Percentiles rank a stretch among this genome's conserved stretches.
Conservation (phyloP, 2,113 vertebrate species). For the Bufo gargarizans region DNA sequence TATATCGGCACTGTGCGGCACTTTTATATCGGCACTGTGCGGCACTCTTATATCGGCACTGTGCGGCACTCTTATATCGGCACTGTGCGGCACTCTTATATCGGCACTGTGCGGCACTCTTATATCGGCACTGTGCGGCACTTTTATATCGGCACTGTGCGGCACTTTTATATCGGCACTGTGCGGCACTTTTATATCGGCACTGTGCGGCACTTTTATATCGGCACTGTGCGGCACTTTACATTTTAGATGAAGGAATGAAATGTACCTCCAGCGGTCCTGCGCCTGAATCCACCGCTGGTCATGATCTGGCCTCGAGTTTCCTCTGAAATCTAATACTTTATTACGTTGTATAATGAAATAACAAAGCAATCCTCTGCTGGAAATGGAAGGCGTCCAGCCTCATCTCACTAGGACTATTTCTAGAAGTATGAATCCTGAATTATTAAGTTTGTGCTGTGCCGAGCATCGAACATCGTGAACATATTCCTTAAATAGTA, state of each 20-base stretch:
- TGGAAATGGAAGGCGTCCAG: neutral
- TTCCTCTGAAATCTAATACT: conserved; percentile 7
- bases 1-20: no score
- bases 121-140: neutral
- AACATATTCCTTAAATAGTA: conserved; percentile 25
- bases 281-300: neutral
- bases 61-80: neutral
- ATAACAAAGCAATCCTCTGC: conserved; percentile 4
- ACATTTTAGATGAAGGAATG: neutral
- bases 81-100: neutral
- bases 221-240: neutral
- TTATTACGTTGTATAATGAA: neutral
- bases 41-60: neutral
- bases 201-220: neutral
- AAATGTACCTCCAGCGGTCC: neutral
- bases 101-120: neutral
- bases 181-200: neutral
- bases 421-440: conserved; percentile 20
- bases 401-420: conserved; percentile 5
- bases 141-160: neutral
- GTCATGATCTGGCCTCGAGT: neutral
- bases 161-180: neutral
- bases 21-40: neutral
- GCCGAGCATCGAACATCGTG: neutral
- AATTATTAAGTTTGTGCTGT: conserved; percentile 30